These are phyloP conservation scores for Epicampocera succincta DNA, from an alignment of 2,888 invertebrate genomes.

Conservation along the genomic window DNA sequence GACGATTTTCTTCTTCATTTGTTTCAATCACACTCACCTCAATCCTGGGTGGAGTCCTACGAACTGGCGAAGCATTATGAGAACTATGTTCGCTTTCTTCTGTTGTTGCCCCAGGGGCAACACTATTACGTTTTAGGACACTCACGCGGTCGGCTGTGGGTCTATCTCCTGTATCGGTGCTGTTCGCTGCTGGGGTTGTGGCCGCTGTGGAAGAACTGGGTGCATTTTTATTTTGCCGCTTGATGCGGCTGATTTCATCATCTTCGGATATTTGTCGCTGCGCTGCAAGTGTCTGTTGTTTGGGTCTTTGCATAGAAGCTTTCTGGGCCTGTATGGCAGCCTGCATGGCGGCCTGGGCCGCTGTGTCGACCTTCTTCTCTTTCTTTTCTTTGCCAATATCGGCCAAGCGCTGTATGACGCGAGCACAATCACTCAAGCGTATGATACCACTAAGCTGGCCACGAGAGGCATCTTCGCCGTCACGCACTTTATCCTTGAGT, in stretches of 20 bases:
- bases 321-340: conserved; percentile 83
- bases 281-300: conserved; percentile 84
- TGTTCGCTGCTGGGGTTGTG: conserved; percentile 84
- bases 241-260: conserved; percentile 93
- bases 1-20: conserved; percentile 75
- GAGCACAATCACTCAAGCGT: conserved; percentile 91
- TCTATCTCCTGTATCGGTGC: conserved; percentile 83
- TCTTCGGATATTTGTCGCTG: conserved; percentile 93
- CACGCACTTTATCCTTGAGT: conserved; percentile 88
- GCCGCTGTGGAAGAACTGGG: conserved; percentile 81
- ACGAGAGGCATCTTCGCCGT: conserved; percentile 93
- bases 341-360: conserved; percentile 82
- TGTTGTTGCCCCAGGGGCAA: conserved; percentile 79
- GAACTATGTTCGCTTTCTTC: conserved; percentile 83
- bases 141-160: conserved; percentile 82
- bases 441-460: conserved; percentile 95
- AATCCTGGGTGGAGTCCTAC: conserved; percentile 87
- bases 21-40: conserved; percentile 86
- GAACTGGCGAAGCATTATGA: conserved; percentile 83
- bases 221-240: conserved; percentile 91
- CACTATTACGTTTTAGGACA: conserved; percentile 81
- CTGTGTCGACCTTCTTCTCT: conserved; percentile 88
- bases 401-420: conserved; percentile 93
- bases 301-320: conserved; percentile 82
- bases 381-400: conserved; percentile 90